phyloP scores from a whole-genome alignment of 2,888 invertebrate genomes.

The Cephus nigrinus region DNA sequence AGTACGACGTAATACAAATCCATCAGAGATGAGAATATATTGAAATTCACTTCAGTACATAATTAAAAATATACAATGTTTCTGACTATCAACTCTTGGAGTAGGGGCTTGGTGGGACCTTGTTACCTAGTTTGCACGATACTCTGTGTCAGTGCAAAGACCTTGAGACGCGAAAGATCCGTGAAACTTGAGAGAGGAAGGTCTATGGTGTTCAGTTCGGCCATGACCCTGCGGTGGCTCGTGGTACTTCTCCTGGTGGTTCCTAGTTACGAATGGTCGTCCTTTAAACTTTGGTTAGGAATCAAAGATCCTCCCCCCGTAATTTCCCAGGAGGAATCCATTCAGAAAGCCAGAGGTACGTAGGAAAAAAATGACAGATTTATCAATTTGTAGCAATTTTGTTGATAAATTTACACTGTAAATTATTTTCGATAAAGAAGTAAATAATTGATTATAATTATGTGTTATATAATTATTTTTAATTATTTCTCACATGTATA shows the following conservation, averaged over 20 bases:
- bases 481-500: not conserved
- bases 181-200: not conserved
- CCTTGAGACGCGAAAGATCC: slow-evolving; percentile 2
- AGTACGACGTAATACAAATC: not conserved
- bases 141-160: not conserved
- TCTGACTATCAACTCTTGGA: not conserved
- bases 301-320: slow-evolving; percentile 2
- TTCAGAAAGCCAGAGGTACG: not conserved
- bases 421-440: not conserved
- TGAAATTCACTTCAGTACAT: not conserved
- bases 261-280: slow-evolving; percentile 42
- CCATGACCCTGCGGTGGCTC: slow-evolving; percentile 1
- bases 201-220: not conserved
- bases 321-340: not conserved
- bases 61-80: not conserved
- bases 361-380: not conserved
- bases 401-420: not conserved
- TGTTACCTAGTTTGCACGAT: not conserved
- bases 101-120: not conserved
- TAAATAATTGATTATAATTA: not conserved
- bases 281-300: slow-evolving; percentile 35
- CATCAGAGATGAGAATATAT: not conserved
- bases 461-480: not conserved
- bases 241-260: slow-evolving; percentile 23
- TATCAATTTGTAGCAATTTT: not conserved